Percentiles rank a stretch among this genome's conserved stretches.
Conservation (phyloP, 2,888 invertebrate genomes). For the Anaspis maculata region DNA sequence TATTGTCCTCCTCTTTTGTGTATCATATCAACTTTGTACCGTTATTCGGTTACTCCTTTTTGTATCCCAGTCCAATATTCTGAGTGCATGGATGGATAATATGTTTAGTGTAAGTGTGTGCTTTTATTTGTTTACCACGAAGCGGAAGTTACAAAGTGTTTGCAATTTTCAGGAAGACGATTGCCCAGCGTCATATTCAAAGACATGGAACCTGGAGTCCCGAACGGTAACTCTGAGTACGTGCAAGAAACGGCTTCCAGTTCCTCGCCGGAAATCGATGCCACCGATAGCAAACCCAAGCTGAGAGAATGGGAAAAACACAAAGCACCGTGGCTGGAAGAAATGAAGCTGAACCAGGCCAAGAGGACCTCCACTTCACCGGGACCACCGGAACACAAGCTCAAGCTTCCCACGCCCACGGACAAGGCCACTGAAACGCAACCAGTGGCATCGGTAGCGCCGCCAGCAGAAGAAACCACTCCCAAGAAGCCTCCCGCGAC, state of each 20-base stretch:
- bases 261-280: constrained; percentile 25
- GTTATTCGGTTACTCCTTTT: no score
- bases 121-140: no score
- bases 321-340: constrained; percentile 73
- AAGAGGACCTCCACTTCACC: constrained; percentile 50
- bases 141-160: no score
- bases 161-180: constrained; percentile 45
- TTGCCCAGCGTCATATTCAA: constrained; percentile 50
- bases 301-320: constrained; percentile 62
- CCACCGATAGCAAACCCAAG: constrained; percentile 51
- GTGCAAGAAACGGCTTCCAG: constrained; percentile 8
- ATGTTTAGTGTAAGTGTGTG: no score
- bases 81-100: no score
- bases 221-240: constrained; percentile 31
- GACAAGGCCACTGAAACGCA: constrained; percentile 21
- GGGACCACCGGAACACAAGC: constrained; percentile 28
- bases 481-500: not conserved
- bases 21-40: no score
- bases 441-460: no score
- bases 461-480: no score
- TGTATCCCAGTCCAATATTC: no score
- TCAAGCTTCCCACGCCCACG: constrained; percentile 26
- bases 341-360: constrained; percentile 70
- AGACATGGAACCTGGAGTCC: constrained; percentile 27
- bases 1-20: no score